Percentiles rank a stretch among this genome's conserved stretches.
These are phyloP conservation scores for Oscheius myriophilus DNA, from an alignment of 2,888 invertebrate genomes.

Conservation along the genomic window DNA sequence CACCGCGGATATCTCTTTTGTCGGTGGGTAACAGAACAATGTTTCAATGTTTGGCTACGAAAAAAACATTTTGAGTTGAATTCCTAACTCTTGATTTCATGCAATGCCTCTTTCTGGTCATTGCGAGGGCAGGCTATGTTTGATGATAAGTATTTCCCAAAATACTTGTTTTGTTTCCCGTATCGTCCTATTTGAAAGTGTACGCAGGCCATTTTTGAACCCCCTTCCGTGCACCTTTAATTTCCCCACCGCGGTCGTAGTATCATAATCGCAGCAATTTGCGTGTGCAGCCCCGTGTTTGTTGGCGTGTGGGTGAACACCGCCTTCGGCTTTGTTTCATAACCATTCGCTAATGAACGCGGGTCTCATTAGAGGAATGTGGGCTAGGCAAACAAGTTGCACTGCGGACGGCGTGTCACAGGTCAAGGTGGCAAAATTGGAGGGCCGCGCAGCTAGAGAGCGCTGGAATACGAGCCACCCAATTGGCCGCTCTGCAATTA, in stretches of 20 bases:
- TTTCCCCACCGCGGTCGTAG: too few relatives aligned
- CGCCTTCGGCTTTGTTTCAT: slow-evolving; percentile 17
- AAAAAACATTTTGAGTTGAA: too few relatives aligned
- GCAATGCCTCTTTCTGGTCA: background rate
- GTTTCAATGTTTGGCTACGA: background rate
- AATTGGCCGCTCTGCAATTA: slow-evolving; percentile 26
- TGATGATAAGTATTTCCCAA: too few relatives aligned
- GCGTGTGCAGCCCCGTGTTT: too few relatives aligned
- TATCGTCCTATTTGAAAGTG: background rate
- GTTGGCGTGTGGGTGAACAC: too few relatives aligned
- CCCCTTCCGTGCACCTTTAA: too few relatives aligned
- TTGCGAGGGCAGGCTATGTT: background rate
- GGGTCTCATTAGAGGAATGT: slow-evolving; percentile 29
- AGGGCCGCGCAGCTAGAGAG: background rate
- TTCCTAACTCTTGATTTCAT: background rate
- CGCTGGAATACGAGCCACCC: slow-evolving; percentile 24
- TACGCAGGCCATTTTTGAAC: too few relatives aligned
- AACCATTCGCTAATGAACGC: slow-evolving; percentile 29
- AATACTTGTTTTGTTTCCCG: too few relatives aligned
- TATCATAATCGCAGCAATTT: too few relatives aligned
- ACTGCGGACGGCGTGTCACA: slow-evolving; percentile 24
- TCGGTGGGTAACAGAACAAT: slow-evolving; percentile 39
- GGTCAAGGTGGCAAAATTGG: slow-evolving; percentile 31
- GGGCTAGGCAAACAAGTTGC: slow-evolving; percentile 29
- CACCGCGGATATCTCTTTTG: slow-evolving; percentile 49